phyloP scores from a whole-genome alignment of 2,797 vertebrate genomes.

The Agapornis canus region DNA sequence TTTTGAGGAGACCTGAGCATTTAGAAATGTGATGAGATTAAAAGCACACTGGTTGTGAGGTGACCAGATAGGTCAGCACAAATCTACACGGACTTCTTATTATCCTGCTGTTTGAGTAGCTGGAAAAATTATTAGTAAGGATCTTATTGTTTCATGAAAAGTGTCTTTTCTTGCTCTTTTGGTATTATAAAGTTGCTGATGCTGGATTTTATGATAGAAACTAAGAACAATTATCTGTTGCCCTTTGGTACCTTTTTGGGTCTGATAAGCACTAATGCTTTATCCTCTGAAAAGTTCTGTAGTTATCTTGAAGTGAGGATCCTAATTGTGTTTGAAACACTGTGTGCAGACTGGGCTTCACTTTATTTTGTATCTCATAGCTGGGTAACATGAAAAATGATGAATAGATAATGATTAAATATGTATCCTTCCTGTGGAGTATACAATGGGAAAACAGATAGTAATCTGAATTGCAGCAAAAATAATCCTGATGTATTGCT shows the following conservation, averaged over 20 bases:
- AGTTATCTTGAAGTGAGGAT: not conserved
- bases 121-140: not conserved
- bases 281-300: not conserved
- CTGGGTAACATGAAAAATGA: not conserved
- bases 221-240: not conserved
- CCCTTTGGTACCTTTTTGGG: not conserved
- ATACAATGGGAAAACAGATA: slow-evolving; percentile 44
- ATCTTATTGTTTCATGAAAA: slow-evolving; percentile 26
- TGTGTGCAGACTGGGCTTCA: not conserved
- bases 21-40: not conserved
- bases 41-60: not conserved
- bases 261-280: not conserved
- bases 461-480: slow-evolving; percentile 61
- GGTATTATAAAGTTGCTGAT: slow-evolving; percentile 22
- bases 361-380: not conserved
- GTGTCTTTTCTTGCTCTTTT: not conserved
- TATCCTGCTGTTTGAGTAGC: not conserved
- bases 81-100: not conserved
- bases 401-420: slow-evolving; percentile 38
- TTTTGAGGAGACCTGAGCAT: not conserved
- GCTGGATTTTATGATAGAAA: slow-evolving; percentile 2
- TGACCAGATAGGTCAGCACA: not conserved
- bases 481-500: slow-evolving; percentile 72
- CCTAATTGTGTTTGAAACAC: not conserved
- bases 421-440: not conserved